A percentile compares a stretch with the other conserved stretches of the same genome.
Conservation (phyloP, 1,140 invertebrate species). For the Spodoptera litura region DNA sequence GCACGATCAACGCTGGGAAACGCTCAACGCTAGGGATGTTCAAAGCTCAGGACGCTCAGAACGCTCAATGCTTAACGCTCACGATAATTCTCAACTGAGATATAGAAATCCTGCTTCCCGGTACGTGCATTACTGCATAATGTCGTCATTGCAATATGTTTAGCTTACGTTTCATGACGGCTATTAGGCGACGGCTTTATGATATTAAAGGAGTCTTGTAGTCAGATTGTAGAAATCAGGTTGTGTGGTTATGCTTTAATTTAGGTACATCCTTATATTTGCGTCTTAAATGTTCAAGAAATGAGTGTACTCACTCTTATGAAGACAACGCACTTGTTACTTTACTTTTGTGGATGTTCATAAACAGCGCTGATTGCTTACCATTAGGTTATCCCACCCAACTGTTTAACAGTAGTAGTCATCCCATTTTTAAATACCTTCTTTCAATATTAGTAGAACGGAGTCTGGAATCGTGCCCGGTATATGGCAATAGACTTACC, state of each 20-base stretch:
- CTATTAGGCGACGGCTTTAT: slow-evolving; percentile 16
- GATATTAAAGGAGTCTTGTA: neutral
- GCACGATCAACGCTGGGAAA: neutral
- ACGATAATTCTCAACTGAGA: slow-evolving; percentile 46
- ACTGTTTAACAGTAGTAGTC: too few species aligned
- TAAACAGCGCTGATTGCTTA: too few species aligned
- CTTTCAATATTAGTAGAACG: too few species aligned
- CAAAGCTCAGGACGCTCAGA: neutral
- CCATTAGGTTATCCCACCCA: too few species aligned
- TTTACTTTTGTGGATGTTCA: too few species aligned
- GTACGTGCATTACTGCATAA: slow-evolving; percentile 37
- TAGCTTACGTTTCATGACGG: slow-evolving; percentile 32
- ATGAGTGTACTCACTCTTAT: too few species aligned
- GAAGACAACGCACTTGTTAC: too few species aligned
- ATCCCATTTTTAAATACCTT: too few species aligned
- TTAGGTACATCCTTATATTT: neutral
- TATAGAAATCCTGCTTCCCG: slow-evolving; percentile 26
- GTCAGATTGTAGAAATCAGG: neutral
- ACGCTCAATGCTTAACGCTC: neutral
- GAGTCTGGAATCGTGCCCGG: too few species aligned
- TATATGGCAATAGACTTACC: too few species aligned
- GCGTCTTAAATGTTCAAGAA: too few species aligned
- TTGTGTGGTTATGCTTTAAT: neutral
- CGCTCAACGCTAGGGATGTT: slow-evolving; percentile 1
- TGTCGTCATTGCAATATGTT: slow-evolving; percentile 39